These are phyloP conservation scores for Drosophila mulleri DNA, from an alignment of 2,888 invertebrate species.

Conservation along the genomic window DNA sequence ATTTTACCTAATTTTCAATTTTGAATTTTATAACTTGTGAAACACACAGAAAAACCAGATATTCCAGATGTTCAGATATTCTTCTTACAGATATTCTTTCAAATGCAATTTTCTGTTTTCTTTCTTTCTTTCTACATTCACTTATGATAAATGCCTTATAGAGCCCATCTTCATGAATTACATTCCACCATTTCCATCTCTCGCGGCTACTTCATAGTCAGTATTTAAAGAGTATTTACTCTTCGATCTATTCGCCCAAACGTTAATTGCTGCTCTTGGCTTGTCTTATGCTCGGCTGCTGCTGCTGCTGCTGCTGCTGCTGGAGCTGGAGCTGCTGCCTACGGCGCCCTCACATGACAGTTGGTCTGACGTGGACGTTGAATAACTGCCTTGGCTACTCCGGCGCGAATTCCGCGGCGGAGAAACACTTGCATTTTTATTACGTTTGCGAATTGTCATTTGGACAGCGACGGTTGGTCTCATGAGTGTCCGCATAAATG, in stretches of 20 bases:
- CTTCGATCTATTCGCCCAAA: background rate
- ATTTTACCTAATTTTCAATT: too few species aligned
- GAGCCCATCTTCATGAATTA: too few species aligned
- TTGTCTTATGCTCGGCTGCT: constrained; percentile 21
- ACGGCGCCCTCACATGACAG: constrained; percentile 74
- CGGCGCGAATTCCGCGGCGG: constrained; percentile 53
- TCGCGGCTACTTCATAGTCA: too few species aligned
- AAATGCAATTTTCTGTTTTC: too few species aligned
- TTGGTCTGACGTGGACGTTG: constrained; percentile 61
- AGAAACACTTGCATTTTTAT: constrained; percentile 71
- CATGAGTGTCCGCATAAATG: constrained; percentile 81
- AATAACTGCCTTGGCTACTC: constrained; percentile 50
- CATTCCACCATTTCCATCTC: too few species aligned
- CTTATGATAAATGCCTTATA: too few species aligned
- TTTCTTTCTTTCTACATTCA: too few species aligned
- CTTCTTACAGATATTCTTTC: too few species aligned
- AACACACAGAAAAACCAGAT: too few species aligned
- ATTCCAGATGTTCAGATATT: too few species aligned
- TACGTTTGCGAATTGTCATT: constrained; percentile 73
- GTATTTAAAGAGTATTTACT: background rate
- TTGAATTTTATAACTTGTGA: too few species aligned
- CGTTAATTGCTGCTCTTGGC: constrained; percentile 20
- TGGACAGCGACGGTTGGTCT: constrained; percentile 71
- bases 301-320: constrained; percentile 24
- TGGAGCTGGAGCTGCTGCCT: constrained; percentile 42